Base-by-base conservation (phyloP, 1,140 invertebrate genomes). In the Paralvinella palmiformis region DNA sequence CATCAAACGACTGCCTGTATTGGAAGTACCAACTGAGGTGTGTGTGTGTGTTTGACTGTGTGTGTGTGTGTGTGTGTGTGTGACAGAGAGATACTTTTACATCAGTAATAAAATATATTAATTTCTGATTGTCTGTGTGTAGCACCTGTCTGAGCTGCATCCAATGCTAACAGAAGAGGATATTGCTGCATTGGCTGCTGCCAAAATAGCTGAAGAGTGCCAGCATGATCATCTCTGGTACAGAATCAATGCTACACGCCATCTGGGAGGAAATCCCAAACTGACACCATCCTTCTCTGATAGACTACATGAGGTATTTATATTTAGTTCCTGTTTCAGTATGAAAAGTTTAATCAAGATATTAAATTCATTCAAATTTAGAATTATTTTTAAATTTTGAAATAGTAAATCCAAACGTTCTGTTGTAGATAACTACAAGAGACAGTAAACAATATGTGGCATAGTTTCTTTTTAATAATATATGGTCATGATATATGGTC, bases 181-280 rank as follows among this genome's bases (percentile, higher is more conserved):
- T 68, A 83, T 85, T 22, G 84, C 85, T 17, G 72, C 81, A 37
- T 72, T 87, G 22, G 85, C 85, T 7, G 85, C 86, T 3, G 82
- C 82, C 27, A 81, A 84, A 64, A 68, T 87, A 22, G 77, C 84
- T 20, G 81, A 86, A 67, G 75, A 82, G 27, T 78, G 83, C 65
- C 76, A 78, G 1, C 85, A 86, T 64, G 79, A 79, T 22, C 75
- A 84, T 13, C 80, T 84, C 64, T 87, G 85, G 85, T 87, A 87
- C 73, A 76, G 85, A 7, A 85, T 87, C 59, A 85, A 85, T 44
- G 86, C 85, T 37, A 82, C 85, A 17, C 71, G 86, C 35, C 74
- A 73, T 15, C 66, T 87, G 52, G 81, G 84, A 3, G 86, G 85
- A n/a, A 81, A 83, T n/a, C 24, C 44, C 1, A 74, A 71, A 53